Evolutionary conservation across 2,797 vertebrate species (phyloP).

Genomic region (Oryzias sinensis): DNA sequence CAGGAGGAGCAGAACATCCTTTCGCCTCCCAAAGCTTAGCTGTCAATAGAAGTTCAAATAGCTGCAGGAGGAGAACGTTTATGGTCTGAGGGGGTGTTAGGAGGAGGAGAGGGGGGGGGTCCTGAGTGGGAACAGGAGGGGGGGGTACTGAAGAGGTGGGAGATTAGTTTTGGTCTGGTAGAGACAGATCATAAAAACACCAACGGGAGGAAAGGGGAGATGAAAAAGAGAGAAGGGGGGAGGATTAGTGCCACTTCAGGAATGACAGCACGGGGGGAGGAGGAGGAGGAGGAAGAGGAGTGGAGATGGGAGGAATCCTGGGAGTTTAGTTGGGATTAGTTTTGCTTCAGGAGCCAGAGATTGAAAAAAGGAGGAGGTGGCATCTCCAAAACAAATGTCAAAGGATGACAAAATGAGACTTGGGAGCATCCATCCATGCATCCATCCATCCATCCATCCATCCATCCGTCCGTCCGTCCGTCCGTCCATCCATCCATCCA

Average conservation of each 20-base stretch:
- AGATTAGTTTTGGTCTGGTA: constrained; percentile 81
- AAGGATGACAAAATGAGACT: constrained; percentile 63
- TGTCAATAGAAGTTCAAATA: constrained; percentile 45
- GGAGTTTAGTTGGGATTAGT: constrained; percentile 80
- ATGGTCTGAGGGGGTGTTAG: constrained; percentile 54
- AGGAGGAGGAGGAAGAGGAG: constrained; percentile 51
- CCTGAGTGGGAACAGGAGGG: constrained; percentile 17
- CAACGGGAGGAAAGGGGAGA: constrained; percentile 67
- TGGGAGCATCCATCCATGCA: constrained; percentile 24
- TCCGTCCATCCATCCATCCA: too few species aligned
- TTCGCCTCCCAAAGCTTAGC: constrained; percentile 23
- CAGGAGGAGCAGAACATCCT: constrained; percentile 36
- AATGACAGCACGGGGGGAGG: constrained; percentile 61
- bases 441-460: too few species aligned
- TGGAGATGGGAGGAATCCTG: constrained; percentile 67
- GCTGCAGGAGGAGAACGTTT: constrained; percentile 42
- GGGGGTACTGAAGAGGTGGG: constrained; percentile 11
- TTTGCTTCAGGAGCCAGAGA: constrained; percentile 70
- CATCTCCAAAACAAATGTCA: constrained; percentile 74
- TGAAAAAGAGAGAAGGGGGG: constrained; percentile 64
- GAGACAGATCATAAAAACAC: constrained; percentile 79
- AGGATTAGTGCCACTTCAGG: constrained; percentile 80
- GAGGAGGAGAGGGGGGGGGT: constrained; percentile 27
- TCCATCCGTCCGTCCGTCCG: too few species aligned
- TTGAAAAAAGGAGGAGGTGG: constrained; percentile 68